Base-by-base conservation (phyloP, 1,140 invertebrate genomes). In the Drosophila pallidifrons region DNA sequence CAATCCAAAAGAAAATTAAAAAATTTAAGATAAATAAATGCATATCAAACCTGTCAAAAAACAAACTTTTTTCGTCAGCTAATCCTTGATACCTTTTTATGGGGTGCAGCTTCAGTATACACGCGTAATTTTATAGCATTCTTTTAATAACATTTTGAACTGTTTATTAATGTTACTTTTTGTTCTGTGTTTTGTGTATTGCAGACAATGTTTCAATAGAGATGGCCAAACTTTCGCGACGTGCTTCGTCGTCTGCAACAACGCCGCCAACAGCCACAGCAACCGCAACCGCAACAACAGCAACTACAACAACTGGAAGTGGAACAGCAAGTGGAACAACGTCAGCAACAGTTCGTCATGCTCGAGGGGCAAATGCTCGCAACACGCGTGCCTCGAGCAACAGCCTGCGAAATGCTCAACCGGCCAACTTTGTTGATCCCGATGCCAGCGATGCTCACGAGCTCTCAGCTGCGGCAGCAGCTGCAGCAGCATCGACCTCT, bases 171-270 rank as follows among this genome's bases (percentile, higher is more conserved):
- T 25, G 20, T 15, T 45, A 13, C 35, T 7, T 30, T 69, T 20
- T 25, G 28, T 45, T n/a, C n/a, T n/a, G n/a, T n/a, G n/a, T 45
- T 10, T n/a, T 0, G 49, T 35, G 0, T 6, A 1, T 91, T 91
- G 6, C 81, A 92, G 90, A 91, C 91, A 81, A 92, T 93, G 92
- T 92, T 79, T 81, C 77, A 88, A 80, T 93, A 93, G 92, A 92
- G 85, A 93, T 93, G 92, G 92, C 92, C 78, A 93, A 86, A 92
- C 87, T 92, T 87, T 91, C 92, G 87, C 92, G 92, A 92, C 92
- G 91, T 77, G 78, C 78, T 52, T 77, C 87, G 85, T 91, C 90
- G 85, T 91, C 92, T 76, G 86, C 89, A 85, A 72, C 90, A 76
- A 91, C 90, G 75, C 74, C 90, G 45, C 75, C 85, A 66, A 86